Percentiles rank a stretch among this genome's conserved stretches.
phyloP scores from a whole-genome alignment of 2,113 vertebrate species.

The Neofelis nebulosa region DNA sequence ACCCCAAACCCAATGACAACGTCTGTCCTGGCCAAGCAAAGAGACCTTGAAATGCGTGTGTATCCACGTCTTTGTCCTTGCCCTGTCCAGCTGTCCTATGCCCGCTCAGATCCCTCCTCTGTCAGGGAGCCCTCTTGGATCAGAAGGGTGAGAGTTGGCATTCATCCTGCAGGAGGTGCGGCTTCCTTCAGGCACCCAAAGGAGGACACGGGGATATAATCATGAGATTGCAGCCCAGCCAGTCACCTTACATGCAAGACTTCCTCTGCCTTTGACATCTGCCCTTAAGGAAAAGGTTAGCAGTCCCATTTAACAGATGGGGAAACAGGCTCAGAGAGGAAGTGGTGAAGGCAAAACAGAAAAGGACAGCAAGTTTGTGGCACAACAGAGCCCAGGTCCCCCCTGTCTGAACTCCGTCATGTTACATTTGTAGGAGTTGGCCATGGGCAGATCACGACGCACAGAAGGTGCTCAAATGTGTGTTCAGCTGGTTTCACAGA shows the following conservation, averaged over 20 bases:
- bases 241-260: too few species aligned
- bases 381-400: neutral
- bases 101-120: neutral
- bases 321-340: neutral
- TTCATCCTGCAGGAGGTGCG: neutral
- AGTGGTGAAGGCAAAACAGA: neutral
- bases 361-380: neutral
- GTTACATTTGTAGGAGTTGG: neutral
- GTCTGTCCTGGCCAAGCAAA: neutral
- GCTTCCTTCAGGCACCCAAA: neutral
- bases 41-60: neutral
- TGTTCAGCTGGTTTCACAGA: neutral
- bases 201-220: neutral
- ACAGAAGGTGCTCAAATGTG: neutral
- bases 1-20: neutral
- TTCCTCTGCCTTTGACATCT: neutral
- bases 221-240: neutral
- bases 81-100: neutral
- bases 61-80: neutral
- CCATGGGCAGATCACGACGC: fast-evolving
- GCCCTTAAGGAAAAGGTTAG: neutral
- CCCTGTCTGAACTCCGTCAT: neutral
- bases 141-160: neutral
- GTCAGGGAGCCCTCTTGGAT: neutral
- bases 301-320: neutral